A percentile compares a stretch with the other conserved stretches of the same genome.
Conservation (phyloP, 2,113 vertebrate genomes). For the Rafetus swinhoei region DNA sequence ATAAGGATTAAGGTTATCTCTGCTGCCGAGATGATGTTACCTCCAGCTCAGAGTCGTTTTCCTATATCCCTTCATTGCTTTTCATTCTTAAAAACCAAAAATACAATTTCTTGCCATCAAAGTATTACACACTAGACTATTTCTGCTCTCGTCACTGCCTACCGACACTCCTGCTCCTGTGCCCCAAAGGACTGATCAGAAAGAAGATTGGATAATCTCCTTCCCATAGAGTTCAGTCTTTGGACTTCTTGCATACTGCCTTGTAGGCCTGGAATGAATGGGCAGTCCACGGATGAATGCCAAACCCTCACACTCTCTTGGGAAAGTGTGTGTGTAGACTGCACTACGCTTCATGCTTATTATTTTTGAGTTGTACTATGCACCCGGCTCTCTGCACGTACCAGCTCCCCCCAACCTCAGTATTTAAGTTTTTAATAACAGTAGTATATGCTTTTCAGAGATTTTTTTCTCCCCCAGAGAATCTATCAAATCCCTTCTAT, state of each 20-base stretch:
- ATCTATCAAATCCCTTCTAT: neutral
- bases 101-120: neutral
- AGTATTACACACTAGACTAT: neutral
- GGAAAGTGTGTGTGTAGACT: rapidly evolving
- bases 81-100: neutral
- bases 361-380: neutral
- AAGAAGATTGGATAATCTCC: neutral
- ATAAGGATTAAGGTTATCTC: neutral
- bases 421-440: neutral
- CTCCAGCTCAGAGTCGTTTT: no score
- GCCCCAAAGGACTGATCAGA: neutral
- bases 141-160: neutral
- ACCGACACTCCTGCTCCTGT: neutral
- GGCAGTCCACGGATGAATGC: rapidly evolving
- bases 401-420: no score
- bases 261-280: rapidly evolving
- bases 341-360: rapidly evolving
- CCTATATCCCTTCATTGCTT: rapidly evolving
- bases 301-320: no score
- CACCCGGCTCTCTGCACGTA: no score
- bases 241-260: rapidly evolving
- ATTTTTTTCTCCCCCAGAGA: neutral
- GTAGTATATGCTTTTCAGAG: neutral
- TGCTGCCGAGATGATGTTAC: neutral
- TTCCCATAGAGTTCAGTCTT: neutral